Base-by-base conservation (phyloP, 2,113 vertebrate genomes). In the Sinocyclocheilus rhinocerous region DNA sequence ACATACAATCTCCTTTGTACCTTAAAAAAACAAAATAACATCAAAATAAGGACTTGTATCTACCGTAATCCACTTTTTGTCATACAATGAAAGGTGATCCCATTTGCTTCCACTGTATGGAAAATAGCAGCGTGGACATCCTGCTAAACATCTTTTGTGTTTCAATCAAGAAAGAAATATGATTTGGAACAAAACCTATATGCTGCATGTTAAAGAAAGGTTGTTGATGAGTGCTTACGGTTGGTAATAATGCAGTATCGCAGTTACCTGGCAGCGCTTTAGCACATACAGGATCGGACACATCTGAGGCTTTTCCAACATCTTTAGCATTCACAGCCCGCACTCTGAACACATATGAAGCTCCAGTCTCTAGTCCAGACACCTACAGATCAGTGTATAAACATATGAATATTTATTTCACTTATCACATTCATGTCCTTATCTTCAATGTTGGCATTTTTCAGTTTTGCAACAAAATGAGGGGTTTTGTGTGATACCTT, bases 261-360 rank as follows among this genome's bases (percentile, higher is more conserved):
- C 12, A 52, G 33, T 88, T 93, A 99, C 98, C 98, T 96, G 97
- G 95, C 29, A 95, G 92, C 83, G 95, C 92, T 91, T 95, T 95
- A 1, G 97, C 93, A 6, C 96, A 94, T 79, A 99, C 95, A 0
- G 97, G 94, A 91, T 99, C 97, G 0, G 98, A 97, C 76, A 92
- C 6, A 81, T 96, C 95, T 1, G 98, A 99, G 0, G 95, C 89
- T 90, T 93, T 96, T 57, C 98, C 98, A 1, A 94, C 77, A 0
- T 97, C 98, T 0, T 88, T 93, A 13, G 91, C 92, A 7, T 98
- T 99, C 72, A 96, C 95, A 0, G 97, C 96, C 65, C 95, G 94
- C 63, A 99, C 96, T 89, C 94, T 95, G 93, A 99, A 99, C 81
- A 98, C 94, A n/a, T 99, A 99, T 3, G 91, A 95, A 52, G 94